phyloP scores from a whole-genome alignment of 1,140 invertebrate species.

The Hirudo medicinalis region DNA sequence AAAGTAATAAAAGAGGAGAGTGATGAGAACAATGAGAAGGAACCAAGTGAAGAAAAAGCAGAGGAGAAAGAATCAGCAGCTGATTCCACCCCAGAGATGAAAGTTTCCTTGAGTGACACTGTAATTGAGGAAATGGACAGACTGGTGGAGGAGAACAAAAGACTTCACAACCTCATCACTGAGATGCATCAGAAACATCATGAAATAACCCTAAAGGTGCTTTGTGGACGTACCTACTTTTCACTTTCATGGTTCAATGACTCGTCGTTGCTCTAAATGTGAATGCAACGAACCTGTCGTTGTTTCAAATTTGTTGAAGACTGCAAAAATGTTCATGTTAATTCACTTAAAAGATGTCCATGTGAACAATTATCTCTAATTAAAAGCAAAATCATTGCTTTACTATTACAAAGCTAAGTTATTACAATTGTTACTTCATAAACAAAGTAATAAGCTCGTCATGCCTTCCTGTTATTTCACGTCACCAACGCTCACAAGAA shows the following conservation, averaged over 20 bases:
- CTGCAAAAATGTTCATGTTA: no score
- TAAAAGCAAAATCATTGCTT: no score
- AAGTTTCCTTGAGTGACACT: constrained; percentile 50
- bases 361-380: no score
- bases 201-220: constrained; percentile 68
- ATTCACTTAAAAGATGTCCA: no score
- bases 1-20: neutral
- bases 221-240: neutral
- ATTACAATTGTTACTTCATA: no score
- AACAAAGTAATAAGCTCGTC: no score
- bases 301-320: no score
- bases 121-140: constrained; percentile 58
- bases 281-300: no score
- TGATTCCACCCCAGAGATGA: neutral
- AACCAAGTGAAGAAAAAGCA: neutral
- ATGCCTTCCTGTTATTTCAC: no score
- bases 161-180: constrained; percentile 79
- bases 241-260: neutral
- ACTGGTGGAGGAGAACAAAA: constrained; percentile 76
- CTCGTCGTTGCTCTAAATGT: no score
- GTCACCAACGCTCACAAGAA: no score
- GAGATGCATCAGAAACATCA: constrained; percentile 85
- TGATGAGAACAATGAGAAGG: constrained; percentile 4
- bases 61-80: neutral
- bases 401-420: no score